These are phyloP conservation scores for Aldrovandia affinis DNA, from an alignment of 2,797 vertebrate species.

Conservation along the genomic window DNA sequence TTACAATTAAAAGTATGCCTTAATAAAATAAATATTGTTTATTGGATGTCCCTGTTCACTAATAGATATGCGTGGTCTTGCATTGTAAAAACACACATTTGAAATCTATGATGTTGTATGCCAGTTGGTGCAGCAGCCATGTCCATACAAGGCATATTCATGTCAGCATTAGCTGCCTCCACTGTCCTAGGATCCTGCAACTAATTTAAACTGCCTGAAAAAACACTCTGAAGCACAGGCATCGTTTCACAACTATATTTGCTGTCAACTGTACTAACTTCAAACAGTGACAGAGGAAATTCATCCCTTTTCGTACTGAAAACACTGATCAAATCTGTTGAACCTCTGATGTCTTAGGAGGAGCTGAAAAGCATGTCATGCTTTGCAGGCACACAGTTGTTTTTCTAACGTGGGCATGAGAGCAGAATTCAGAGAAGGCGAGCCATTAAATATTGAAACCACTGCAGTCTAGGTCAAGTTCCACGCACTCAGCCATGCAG, in stretches of 20 bases:
- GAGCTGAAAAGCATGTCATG: constrained; percentile 20
- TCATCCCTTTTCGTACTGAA: background rate
- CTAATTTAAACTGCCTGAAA: background rate
- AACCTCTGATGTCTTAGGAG: background rate
- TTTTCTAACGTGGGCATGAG: background rate
- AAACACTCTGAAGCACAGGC: background rate
- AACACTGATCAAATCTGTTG: background rate
- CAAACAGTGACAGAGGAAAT: background rate
- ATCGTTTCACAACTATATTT: background rate
- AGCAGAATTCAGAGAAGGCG: constrained; percentile 16
- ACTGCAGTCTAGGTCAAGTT: constrained; percentile 15
- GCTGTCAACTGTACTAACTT: background rate
- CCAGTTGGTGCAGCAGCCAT: background rate
- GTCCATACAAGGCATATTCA: background rate
- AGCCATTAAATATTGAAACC: constrained; percentile 30
- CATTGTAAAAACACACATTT: background rate
- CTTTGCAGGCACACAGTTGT: background rate
- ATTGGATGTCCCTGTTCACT: background rate
- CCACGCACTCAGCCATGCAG: background rate
- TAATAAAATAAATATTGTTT: background rate
- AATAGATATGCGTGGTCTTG: background rate
- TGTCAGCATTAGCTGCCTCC: background rate
- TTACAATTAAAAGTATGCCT: background rate
- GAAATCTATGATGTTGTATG: background rate
- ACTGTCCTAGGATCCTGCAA: background rate